Conservation (phyloP, 2,888 invertebrate species). For the Terebella lapidaria region DNA sequence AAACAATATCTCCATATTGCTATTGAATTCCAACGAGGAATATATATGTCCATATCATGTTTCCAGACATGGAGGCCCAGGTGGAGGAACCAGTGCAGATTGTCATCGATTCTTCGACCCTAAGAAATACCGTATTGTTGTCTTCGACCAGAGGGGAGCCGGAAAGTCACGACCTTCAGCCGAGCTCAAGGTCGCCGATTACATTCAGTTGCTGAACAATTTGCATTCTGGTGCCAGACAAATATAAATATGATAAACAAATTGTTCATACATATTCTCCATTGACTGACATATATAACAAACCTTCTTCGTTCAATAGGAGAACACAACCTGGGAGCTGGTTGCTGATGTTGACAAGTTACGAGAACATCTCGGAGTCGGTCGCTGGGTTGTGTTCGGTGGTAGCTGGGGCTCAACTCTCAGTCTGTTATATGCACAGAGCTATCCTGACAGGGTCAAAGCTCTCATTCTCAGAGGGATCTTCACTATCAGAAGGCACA, state of each 20-base stretch:
- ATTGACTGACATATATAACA: too few relatives aligned
- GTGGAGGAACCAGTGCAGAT: constrained; percentile 25
- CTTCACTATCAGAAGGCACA: constrained; percentile 28
- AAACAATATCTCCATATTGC: neutral
- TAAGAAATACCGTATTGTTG: constrained; percentile 34
- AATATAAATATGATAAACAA: too few relatives aligned
- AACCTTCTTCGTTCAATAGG: constrained; percentile 30
- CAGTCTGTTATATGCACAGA: constrained; percentile 38
- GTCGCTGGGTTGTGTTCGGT: constrained; percentile 48
- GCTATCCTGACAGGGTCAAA: constrained; percentile 41
- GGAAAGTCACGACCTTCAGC: constrained; percentile 42
- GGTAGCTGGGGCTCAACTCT: constrained; percentile 49
- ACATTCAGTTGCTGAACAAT: neutral
- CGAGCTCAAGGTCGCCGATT: constrained; percentile 31
- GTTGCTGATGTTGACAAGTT: constrained; percentile 47
- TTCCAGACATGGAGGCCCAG: constrained; percentile 31
- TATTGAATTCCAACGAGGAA: neutral
- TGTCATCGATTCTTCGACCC: constrained; percentile 43
- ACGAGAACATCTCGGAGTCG: constrained; percentile 35
- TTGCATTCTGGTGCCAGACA: too few relatives aligned
- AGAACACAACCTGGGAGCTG: constrained; percentile 46
- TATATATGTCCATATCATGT: too few relatives aligned
- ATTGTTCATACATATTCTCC: too few relatives aligned
- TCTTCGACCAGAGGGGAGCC: constrained; percentile 43
- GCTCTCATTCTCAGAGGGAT: constrained; percentile 44